Evolutionary conservation across 2,888 invertebrate species (phyloP).

Genomic region (Linnaemya vulpina): DNA sequence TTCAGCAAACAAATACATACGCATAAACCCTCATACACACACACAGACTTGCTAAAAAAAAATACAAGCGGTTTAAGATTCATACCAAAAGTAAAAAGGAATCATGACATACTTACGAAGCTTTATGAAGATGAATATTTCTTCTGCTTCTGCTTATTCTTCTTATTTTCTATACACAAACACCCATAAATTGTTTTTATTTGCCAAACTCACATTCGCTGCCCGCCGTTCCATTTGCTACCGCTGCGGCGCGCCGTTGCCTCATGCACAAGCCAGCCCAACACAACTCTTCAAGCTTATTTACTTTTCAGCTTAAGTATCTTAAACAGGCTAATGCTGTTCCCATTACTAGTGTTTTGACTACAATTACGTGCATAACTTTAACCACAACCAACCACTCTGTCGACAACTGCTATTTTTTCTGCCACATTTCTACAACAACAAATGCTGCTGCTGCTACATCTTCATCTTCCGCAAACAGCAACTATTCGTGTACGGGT

Average conservation of each 20-base stretch:
- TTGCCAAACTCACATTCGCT: slow-evolving; percentile 40
- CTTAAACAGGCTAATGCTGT: slow-evolving; percentile 68
- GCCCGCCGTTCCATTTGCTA: slow-evolving; percentile 44
- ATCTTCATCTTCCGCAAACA: slow-evolving; percentile 29
- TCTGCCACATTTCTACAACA: slow-evolving; percentile 17
- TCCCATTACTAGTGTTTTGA: slow-evolving; percentile 49
- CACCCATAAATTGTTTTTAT: slow-evolving; percentile 4
- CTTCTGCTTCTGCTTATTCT: slow-evolving; percentile 39
- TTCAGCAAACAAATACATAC: background rate
- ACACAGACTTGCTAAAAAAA: slow-evolving; percentile 4
- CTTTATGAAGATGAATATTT: slow-evolving; percentile 55
- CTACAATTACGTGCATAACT: slow-evolving; percentile 33
- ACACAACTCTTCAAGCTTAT: slow-evolving; percentile 62
- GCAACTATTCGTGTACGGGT: slow-evolving; percentile 14
- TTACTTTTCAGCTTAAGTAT: slow-evolving; percentile 67
- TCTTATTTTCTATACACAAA: background rate
- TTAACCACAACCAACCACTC: slow-evolving; percentile 18
- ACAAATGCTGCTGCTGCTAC: slow-evolving; percentile 6
- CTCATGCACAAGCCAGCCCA: slow-evolving; percentile 23
- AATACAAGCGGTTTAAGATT: slow-evolving; percentile 27
- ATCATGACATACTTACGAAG: slow-evolving; percentile 66
- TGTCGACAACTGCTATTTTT: slow-evolving; percentile 7
- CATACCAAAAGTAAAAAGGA: slow-evolving; percentile 53
- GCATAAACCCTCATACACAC: background rate
- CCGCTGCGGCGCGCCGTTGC: background rate